Base-by-base conservation (phyloP, 92 coral and sea anemone genomes). In the Plumapathes pennacea region DNA sequence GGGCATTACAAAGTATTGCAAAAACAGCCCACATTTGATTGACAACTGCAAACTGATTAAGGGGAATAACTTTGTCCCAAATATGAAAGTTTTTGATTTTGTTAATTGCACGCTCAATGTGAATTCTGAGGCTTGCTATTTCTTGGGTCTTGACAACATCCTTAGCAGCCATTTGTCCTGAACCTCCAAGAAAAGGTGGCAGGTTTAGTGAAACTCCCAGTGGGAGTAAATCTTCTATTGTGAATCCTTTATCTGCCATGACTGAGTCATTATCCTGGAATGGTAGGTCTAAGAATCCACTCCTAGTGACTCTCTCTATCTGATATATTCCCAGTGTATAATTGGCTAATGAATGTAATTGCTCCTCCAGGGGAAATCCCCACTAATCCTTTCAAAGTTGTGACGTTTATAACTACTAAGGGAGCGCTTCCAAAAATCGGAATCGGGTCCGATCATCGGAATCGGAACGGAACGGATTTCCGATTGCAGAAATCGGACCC, bases 181-280 rank as follows among this genome's bases (percentile, higher is more conserved):
- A 44, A 44, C 24, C 24, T 10, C 60, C 51, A 33, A 61, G 52
- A 57, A 80, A 80, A 33, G 86, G 80, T 4, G 86, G 80, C 26
- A 80, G 62, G 31, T 80, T 78, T 1, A 70, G 57, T n/a, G 63
- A 33, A 17, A 78, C 78, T 25, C 71, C 71, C 18, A 21, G 50
- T n/a, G 85, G 85, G 7, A 69, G 47, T 18, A 69, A 27, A 19
- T 37, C 50, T 17, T 51, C 28, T 18, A 77, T 69, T 15, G 57
- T 67, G 62, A 75, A 82, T 11, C 75, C 89, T 29, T 75, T 47
- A n/a, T 74, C 78, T 11, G 73, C 83, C 76, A 76, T 65, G 3
- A 76, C 62, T 37, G 64, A 59, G 31, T 76, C 75, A 33, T 57
- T 57, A 17, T 43, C 52, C 12, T 65, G 45, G 39, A 76, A 36